phyloP scores from a whole-genome alignment of 1,140 invertebrate genomes.

The Rhizoglyphus robini region DNA sequence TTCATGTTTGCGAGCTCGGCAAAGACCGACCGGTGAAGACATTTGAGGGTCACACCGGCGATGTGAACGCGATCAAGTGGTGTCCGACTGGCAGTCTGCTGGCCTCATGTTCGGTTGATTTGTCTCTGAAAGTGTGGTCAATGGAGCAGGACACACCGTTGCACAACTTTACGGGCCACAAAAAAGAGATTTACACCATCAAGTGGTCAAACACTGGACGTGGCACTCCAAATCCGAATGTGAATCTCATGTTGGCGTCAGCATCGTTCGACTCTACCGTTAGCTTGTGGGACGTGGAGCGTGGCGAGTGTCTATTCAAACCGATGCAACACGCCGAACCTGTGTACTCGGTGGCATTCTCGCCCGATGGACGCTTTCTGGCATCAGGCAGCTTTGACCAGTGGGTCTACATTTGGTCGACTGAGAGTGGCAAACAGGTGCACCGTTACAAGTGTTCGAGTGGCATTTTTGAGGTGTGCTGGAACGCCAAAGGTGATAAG shows the following conservation, averaged over 20 bases:
- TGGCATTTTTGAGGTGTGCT: slow-evolving; percentile 98
- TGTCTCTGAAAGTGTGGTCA: too few species aligned
- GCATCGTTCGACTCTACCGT: too few species aligned
- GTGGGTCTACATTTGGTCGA: slow-evolving; percentile 98
- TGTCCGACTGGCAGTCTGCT: too few species aligned
- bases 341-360: too few species aligned
- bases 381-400: slow-evolving; percentile 89
- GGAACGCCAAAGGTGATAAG: too few species aligned
- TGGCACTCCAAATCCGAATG: slow-evolving; percentile 86
- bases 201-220: too few species aligned
- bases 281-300: too few species aligned
- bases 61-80: too few species aligned
- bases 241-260: too few species aligned
- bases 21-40: slow-evolving; percentile 91
- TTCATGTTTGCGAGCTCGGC: slow-evolving; percentile 89
- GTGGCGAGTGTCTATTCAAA: too few species aligned
- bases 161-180: slow-evolving; percentile 95
- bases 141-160: slow-evolving; percentile 98
- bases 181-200: slow-evolving; percentile 98
- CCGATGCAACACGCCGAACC: slow-evolving; percentile 93
- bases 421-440: slow-evolving; percentile 82
- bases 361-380: too few species aligned
- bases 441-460: slow-evolving; percentile 96
- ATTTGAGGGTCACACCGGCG: slow-evolving; percentile 95
- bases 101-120: too few species aligned